Evolutionary conservation across 2,113 vertebrate species (phyloP).

Genomic region (Prionailurus viverrinus): DNA sequence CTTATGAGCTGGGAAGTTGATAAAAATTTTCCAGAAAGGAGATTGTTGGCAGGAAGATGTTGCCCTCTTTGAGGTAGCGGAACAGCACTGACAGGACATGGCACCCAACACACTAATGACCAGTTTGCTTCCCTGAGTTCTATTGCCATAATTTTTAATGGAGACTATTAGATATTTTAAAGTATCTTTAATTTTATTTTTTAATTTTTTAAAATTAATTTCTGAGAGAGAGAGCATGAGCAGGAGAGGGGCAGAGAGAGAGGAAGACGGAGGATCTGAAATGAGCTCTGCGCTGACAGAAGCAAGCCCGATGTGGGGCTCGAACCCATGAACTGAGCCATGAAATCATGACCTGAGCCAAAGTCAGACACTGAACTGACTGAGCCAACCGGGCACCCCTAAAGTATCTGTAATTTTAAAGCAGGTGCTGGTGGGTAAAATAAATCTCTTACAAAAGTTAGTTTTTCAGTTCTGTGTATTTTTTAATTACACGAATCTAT

Average conservation of each 20-base stretch:
- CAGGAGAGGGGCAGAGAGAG: too few relatives aligned
- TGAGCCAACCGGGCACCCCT: not conserved
- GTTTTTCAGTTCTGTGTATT: not conserved
- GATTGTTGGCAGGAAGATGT: not conserved
- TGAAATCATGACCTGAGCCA: too few relatives aligned
- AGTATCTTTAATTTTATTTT: not conserved
- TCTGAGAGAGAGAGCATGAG: too few relatives aligned
- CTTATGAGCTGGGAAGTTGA: not conserved
- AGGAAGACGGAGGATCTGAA: too few relatives aligned
- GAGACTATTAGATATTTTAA: not conserved
- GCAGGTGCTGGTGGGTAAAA: not conserved
- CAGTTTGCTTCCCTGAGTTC: not conserved
- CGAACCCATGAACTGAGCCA: too few relatives aligned
- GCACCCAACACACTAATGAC: accelerated
- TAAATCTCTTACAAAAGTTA: not conserved
- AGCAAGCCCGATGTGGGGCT: too few relatives aligned
- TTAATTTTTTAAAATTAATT: too few relatives aligned
- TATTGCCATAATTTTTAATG: not conserved
- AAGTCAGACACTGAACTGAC: too few relatives aligned
- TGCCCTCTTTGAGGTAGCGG: not conserved
- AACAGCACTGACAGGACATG: accelerated
- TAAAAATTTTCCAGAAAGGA: not conserved
- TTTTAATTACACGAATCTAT: not conserved
- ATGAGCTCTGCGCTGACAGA: too few relatives aligned
- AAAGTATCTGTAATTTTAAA: not conserved